Percentiles rank a stretch among this genome's conserved stretches.
Evolutionary conservation across 2,113 vertebrate species (phyloP).

Genomic region (Hydrolagus affinis): DNA sequence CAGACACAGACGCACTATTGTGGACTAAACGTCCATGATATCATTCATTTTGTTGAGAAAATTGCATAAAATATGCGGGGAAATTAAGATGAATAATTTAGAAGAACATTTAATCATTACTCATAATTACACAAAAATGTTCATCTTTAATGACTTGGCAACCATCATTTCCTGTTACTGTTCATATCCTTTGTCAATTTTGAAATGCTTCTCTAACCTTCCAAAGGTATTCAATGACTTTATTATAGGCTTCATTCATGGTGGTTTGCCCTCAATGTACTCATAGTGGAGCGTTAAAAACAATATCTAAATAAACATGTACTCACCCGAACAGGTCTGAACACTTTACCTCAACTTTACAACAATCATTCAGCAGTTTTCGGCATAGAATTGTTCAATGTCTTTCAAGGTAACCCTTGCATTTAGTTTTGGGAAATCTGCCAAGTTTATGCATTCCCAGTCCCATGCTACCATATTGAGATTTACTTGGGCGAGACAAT

Average conservation of each 20-base stretch:
- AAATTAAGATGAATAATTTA: slow-evolving; percentile 28
- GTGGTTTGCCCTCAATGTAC: too few species aligned
- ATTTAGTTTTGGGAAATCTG: too few species aligned
- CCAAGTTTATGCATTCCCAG: too few species aligned
- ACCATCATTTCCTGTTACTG: slow-evolving; percentile 12
- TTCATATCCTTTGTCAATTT: neutral
- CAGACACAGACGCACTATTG: slow-evolving; percentile 3
- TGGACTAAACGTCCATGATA: neutral
- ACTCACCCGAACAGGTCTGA: neutral
- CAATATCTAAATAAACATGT: neutral
- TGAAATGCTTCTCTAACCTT: neutral
- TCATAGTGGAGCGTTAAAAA: neutral
- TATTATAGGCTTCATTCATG: neutral
- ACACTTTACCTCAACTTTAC: too few species aligned
- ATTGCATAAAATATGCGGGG: neutral
- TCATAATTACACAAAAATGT: slow-evolving; percentile 17
- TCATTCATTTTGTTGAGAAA: slow-evolving; percentile 9
- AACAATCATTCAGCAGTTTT: too few species aligned
- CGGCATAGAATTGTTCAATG: too few species aligned
- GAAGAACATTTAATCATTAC: neutral
- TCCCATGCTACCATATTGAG: too few species aligned
- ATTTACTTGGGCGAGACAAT: too few species aligned
- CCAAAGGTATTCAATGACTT: neutral
- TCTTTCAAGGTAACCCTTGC: too few species aligned
- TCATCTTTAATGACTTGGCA: neutral